Evolutionary conservation across 2,888 invertebrate genomes (phyloP), one percentile per base, ranked within the genome.

Genomic region (Phaedon cochleariae): DNA sequence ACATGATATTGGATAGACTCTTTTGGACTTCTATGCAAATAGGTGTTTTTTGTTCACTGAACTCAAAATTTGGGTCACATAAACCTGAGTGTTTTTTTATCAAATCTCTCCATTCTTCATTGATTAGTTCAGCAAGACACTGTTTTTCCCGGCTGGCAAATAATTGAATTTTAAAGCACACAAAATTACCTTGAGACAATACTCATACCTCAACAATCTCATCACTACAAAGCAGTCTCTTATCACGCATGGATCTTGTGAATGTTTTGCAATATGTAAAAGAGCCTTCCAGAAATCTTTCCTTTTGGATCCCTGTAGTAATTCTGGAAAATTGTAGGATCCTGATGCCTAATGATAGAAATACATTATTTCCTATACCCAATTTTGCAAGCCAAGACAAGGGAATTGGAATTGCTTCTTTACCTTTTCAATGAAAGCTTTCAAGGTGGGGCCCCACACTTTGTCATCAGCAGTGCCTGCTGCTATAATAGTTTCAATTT

Each of bases 1-100:
- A 96, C 59, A 95, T 87, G 72, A 97, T 85, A 83, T 98, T 98
- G 80, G 94, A 96, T 9, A 97, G 85, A 79, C 95, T 91, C 84
- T 97, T 97, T 59, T 94, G 85, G 0, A 95, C 92, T 84, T 96
- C 96, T 5, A 93, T 85, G 1, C 86, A 87, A 21, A 89, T 85
- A 80, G 88, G 83, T 80, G 88, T 86, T 29, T 84, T 83, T 62
- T 84, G 74, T 41, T 83, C 81, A 20, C 84, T 80, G 12, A 82
- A 77, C 71, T 83, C 79, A 67, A 85, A 84, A 54, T 84, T 81
- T 26, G 82, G 71, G 48, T 80, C 81, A 54, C 82, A 80, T 57
- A 93, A 84, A 17, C 90, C 90, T 15, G 93, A 90, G 75, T 88
- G 85, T 73, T 89, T 86, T 66, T 94, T 84, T 52, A 95, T 82